phyloP scores from a whole-genome alignment of 2,888 invertebrate species.

The Latheticus oryzae region DNA sequence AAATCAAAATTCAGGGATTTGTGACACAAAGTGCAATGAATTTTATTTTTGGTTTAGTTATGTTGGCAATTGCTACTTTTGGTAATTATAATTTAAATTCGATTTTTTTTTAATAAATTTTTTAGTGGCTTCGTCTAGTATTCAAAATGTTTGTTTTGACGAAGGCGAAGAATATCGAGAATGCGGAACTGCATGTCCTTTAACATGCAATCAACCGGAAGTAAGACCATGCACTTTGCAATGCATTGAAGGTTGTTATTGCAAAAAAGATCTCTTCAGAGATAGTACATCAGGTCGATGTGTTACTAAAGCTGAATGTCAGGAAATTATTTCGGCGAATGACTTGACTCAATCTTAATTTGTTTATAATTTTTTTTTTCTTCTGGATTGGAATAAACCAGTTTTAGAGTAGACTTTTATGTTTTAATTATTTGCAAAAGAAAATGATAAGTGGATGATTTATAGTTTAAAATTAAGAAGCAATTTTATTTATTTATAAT shows the following conservation, averaged over 20 bases:
- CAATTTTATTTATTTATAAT: too few relatives aligned
- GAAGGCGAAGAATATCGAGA: slow-evolving; percentile 22
- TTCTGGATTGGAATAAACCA: too few relatives aligned
- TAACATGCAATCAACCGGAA: slow-evolving; percentile 15
- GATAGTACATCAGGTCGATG: slow-evolving; percentile 5
- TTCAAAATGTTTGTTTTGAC: neutral
- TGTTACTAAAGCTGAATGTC: slow-evolving; percentile 3
- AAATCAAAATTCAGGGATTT: too few relatives aligned
- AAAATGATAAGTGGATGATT: too few relatives aligned
- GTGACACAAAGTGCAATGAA: too few relatives aligned
- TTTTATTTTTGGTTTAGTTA: neutral
- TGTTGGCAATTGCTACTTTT: neutral
- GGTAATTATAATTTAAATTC: neutral
- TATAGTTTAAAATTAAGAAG: too few relatives aligned
- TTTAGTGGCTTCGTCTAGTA: too few relatives aligned
- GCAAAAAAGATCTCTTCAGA: slow-evolving; percentile 20
- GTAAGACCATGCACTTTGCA: slow-evolving; percentile 14
- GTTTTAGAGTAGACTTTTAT: too few relatives aligned
- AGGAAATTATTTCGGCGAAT: slow-evolving; percentile 5
- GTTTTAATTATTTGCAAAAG: too few relatives aligned
- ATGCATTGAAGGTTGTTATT: slow-evolving; percentile 19
- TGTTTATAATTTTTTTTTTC: too few relatives aligned
- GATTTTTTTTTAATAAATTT: neutral
- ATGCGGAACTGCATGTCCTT: slow-evolving; percentile 23
- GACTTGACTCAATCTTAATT: too few relatives aligned